Conservation (phyloP, 1,140 invertebrate genomes). For the Ridgeia piscesae region DNA sequence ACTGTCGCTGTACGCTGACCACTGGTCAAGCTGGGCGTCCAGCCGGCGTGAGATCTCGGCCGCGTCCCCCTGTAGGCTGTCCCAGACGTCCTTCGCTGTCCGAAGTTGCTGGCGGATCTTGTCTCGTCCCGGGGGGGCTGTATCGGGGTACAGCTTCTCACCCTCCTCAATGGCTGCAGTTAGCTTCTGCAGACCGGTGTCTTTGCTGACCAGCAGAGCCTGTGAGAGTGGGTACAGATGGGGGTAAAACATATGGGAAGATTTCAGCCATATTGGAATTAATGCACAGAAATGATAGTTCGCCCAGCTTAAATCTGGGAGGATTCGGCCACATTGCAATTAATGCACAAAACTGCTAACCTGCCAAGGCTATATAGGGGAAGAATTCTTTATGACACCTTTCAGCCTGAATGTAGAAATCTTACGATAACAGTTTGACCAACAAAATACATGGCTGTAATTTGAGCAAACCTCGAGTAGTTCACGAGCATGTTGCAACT, state of each 20-base stretch:
- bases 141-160: conserved; percentile 87
- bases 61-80: conserved; percentile 77
- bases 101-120: conserved; percentile 78
- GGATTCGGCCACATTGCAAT: neutral
- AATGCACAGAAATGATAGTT: neutral
- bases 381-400: neutral
- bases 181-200: conserved; percentile 79
- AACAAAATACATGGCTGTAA: neutral
- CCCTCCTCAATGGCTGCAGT: conserved; percentile 72
- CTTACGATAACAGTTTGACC: neutral
- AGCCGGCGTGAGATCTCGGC: conserved; percentile 62
- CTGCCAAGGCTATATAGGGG: no score
- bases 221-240: conserved; percentile 59
- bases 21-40: conserved; percentile 53
- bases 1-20: conserved; percentile 54
- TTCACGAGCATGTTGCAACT: conserved; percentile 46
- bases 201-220: conserved; percentile 76
- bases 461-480: conserved; percentile 45
- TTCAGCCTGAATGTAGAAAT: neutral
- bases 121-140: conserved; percentile 85
- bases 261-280: neutral
- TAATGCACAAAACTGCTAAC: neutral
- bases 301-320: no score
- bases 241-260: neutral
- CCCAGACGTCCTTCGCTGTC: conserved; percentile 74